Base-by-base conservation (phyloP, 1,140 invertebrate genomes). In the Drosophila bipectinata region DNA sequence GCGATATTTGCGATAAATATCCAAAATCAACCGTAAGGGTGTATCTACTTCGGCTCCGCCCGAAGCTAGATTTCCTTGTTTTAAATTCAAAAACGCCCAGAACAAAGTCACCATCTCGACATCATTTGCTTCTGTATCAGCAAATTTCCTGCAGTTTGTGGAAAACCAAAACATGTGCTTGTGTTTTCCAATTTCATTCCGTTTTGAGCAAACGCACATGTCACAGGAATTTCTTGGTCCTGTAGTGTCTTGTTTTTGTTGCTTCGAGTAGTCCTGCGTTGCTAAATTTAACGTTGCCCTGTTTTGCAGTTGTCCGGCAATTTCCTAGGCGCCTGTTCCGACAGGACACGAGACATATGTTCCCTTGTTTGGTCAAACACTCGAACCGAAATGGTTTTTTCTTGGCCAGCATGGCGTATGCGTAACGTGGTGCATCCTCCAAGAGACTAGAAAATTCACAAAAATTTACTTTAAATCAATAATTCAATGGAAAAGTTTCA, bases 401-500 rank as follows among this genome's bases (percentile, higher is more conserved):
- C 6, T 45, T 49, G 45, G 14, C 6, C 58, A 12, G 0, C 72
- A 63, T 54, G 72, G 49, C 69, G 56, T 61, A 72, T 72, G 69
- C 67, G 69, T 72, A 72, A 61, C 49, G 30, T 49, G 32, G 21
- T 76, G 73, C 73, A 76, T 60, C 44, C 44, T 57, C 53, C 8
- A 60, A 10, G 32, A 9, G 15, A 49, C 28, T 48, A 37, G 15
- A n/a, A 54, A 30, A 44, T 49, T 59, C 14, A 26, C 32, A 54
- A 41, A 61, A 68, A 26, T 32, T 2, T 68, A 45, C 34, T 47
- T 61, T 57, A 15, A 57, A 77, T 77, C 72, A 77, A 76, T 76
- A 76, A 61, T 45, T 52, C 24, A 56, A 44, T 47, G 18, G 30
- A 3, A n/a, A 34, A 28, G 8, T 48, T 32, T 1, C 15, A 6